phyloP scores from a whole-genome alignment of 2,113 vertebrate species.

The Actinemys pallida region DNA sequence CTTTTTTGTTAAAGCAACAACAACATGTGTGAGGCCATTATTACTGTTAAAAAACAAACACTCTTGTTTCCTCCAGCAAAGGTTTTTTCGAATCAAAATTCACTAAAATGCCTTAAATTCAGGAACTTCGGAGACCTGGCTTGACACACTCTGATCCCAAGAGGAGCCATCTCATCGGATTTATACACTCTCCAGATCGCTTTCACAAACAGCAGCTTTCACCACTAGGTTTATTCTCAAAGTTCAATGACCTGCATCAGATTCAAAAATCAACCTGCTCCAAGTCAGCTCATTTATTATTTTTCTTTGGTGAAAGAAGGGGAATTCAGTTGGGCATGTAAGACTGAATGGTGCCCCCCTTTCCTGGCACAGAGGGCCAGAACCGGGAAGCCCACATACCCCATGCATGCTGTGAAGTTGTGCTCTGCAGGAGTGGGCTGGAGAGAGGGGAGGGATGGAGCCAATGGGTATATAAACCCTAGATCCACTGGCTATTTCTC shows the following conservation, averaged over 20 bases:
- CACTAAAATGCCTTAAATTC: neutral
- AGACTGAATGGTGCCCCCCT: neutral
- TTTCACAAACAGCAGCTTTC: neutral
- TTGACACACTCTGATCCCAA: neutral
- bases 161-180: neutral
- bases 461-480: neutral
- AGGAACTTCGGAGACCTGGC: neutral
- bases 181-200: neutral
- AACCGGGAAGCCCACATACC: accelerated
- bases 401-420: neutral
- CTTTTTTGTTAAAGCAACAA: neutral
- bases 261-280: neutral
- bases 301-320: neutral
- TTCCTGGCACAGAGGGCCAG: neutral
- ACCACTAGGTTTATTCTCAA: accelerated
- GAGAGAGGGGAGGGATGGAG: neutral
- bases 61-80: neutral
- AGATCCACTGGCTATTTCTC: neutral
- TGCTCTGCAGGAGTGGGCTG: neutral
- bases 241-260: neutral
- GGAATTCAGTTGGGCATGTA: neutral
- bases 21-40: neutral
- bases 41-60: neutral
- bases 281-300: neutral
- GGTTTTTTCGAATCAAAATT: neutral